These are phyloP conservation scores for Uria aalge DNA, from an alignment of 2,113 vertebrate genomes.

Conservation along the genomic window DNA sequence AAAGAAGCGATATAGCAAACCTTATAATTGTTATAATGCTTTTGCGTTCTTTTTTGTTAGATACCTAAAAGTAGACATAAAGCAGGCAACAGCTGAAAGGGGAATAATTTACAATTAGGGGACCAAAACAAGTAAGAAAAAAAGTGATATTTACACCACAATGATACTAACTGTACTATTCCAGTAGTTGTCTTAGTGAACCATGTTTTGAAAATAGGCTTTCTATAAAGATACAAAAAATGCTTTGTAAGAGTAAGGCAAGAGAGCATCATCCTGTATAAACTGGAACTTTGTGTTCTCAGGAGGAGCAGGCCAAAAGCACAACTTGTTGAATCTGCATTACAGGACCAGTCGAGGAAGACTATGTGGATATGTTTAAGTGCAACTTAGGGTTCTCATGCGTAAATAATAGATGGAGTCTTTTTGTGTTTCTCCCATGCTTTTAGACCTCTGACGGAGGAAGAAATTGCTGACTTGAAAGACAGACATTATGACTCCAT, in stretches of 20 bases:
- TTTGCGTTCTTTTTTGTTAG: neutral
- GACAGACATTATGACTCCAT: slow-evolving; percentile 89
- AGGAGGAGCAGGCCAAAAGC: neutral
- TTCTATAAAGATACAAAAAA: neutral
- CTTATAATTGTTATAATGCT: neutral
- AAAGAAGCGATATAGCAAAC: neutral
- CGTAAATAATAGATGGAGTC: neutral
- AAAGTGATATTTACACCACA: neutral
- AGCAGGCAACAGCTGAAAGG: neutral
- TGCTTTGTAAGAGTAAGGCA: neutral
- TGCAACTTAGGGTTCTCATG: neutral
- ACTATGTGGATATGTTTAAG: neutral
- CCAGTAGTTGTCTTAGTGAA: neutral
- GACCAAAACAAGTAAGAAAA: neutral
- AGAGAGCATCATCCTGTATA: neutral
- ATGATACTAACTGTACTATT: neutral
- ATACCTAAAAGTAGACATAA: neutral
- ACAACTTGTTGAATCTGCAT: neutral
- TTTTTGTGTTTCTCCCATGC: neutral
- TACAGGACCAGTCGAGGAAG: neutral
- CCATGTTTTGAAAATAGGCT: neutral
- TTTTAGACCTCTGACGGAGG: slow-evolving; percentile 89
- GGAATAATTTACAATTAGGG: neutral
- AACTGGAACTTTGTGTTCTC: neutral
- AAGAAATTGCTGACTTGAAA: slow-evolving; percentile 88